phyloP scores from a whole-genome alignment of 2,888 invertebrate species.

The Rhagonycha fulva region DNA sequence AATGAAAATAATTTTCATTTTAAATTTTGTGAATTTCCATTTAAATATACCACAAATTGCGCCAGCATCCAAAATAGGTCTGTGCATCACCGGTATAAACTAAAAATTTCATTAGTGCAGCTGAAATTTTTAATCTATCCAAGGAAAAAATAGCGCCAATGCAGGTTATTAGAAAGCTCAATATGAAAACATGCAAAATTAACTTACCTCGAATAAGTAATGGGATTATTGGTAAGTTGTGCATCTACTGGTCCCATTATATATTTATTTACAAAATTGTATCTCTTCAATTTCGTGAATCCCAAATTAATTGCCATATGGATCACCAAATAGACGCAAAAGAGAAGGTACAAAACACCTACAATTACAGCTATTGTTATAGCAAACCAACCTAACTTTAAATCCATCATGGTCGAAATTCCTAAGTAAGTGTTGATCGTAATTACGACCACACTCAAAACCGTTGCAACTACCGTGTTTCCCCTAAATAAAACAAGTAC shows the following conservation, averaged over 20 bases:
- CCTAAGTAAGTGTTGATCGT: constrained; percentile 82
- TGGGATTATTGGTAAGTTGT: constrained; percentile 58
- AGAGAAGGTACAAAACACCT: constrained; percentile 69
- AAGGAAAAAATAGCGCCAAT: neutral
- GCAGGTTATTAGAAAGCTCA: constrained; percentile 2
- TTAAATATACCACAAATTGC: too few species aligned
- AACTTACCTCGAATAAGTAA: constrained; percentile 64
- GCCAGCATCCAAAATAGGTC: too few species aligned
- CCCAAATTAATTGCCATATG: constrained; percentile 74
- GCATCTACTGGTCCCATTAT: constrained; percentile 60
- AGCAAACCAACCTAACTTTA: constrained; percentile 54
- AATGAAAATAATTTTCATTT: too few species aligned
- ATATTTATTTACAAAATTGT: constrained; percentile 62
- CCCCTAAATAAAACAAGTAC: constrained; percentile 58
- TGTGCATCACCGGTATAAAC: neutral
- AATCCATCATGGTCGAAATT: constrained; percentile 60
- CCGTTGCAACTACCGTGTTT: constrained; percentile 70
- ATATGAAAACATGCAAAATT: neutral
- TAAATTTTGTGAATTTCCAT: too few species aligned
- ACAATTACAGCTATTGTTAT: constrained; percentile 60
- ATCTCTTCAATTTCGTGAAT: constrained; percentile 58
- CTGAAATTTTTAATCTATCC: neutral
- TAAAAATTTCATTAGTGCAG: neutral
- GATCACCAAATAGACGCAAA: constrained; percentile 75
- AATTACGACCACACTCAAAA: constrained; percentile 73